phyloP scores from a whole-genome alignment of 2,113 vertebrate genomes.

The Carassius gibelio region DNA sequence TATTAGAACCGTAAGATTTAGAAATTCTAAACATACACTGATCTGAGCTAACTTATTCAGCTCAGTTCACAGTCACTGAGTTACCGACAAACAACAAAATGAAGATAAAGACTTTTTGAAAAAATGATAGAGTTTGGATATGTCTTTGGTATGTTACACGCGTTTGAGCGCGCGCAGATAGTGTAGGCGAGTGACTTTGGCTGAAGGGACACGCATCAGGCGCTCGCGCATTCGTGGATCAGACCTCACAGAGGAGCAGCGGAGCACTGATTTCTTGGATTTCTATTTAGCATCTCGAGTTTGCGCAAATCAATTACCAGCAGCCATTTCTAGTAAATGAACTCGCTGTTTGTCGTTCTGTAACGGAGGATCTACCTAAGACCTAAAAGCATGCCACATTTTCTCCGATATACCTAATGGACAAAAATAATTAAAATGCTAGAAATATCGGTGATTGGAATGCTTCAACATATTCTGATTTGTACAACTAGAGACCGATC shows the following conservation, averaged over 20 bases:
- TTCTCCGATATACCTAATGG: background rate
- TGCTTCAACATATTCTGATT: background rate
- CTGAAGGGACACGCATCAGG: conserved; percentile 20
- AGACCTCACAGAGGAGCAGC: conserved; percentile 15
- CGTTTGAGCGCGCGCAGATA: conserved; percentile 7
- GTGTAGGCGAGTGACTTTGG: conserved; percentile 34
- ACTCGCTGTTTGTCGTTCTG: background rate
- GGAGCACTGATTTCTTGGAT: background rate
- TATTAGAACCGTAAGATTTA: no score
- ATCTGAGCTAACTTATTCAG: background rate
- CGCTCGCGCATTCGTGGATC: conserved; percentile 6
- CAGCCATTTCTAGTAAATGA: background rate
- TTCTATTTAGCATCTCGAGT: background rate
- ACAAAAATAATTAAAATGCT: background rate
- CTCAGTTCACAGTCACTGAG: background rate
- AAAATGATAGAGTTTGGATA: background rate
- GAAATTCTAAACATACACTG: background rate
- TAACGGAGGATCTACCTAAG: background rate
- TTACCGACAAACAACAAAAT: background rate
- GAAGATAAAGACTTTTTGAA: background rate
- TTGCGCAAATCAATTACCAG: background rate
- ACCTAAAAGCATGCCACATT: background rate
- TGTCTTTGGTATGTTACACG: background rate
- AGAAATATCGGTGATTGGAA: background rate
- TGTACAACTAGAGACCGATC: conserved; percentile 33